Evolutionary conservation across 1,140 invertebrate species (phyloP).

Genomic region (Zaprionus kolodkinae): DNA sequence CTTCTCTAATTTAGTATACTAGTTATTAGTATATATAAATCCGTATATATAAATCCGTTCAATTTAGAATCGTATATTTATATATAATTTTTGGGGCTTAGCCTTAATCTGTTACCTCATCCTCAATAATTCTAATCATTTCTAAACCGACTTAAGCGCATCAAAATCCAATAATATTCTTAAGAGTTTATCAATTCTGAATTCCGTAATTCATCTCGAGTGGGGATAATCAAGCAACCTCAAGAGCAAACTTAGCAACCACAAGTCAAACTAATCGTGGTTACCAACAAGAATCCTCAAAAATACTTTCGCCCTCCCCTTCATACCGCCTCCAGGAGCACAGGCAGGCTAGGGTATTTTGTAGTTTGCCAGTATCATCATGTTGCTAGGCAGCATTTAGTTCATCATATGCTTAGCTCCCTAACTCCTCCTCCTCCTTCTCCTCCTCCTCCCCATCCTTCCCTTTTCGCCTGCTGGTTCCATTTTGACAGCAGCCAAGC

Average conservation of each 20-base stretch:
- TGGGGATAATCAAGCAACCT: background rate
- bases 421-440: background rate
- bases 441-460: background rate
- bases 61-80: no score
- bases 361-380: conserved; percentile 8
- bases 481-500: background rate
- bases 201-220: background rate
- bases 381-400: conserved; percentile 38
- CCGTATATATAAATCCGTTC: no score
- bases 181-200: background rate
- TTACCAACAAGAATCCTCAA: background rate
- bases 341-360: conserved; percentile 23
- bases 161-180: background rate
- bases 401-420: conserved; percentile 42
- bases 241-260: background rate
- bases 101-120: background rate
- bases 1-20: no score
- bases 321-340: background rate
- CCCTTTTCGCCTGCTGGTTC: background rate
- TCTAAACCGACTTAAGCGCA: no score
- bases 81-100: background rate
- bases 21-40: no score
- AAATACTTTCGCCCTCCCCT: background rate
- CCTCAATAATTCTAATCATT: no score
- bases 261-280: background rate